Percentiles rank a stretch among this genome's conserved stretches.
phyloP scores from a whole-genome alignment of 2,113 vertebrate genomes.

The Notarius quadriscutis region DNA sequence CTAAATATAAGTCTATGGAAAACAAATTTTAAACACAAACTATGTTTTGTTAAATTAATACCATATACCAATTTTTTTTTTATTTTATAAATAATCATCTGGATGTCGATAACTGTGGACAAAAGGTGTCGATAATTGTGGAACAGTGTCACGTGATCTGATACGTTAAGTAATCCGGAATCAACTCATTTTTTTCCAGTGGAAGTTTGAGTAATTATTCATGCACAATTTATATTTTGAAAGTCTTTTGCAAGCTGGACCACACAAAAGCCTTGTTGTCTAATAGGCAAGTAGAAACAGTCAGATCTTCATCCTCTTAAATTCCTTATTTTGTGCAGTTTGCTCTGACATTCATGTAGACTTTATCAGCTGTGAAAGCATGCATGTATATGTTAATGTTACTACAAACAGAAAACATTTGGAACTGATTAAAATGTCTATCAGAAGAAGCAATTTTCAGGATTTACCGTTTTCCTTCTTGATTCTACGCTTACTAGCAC shows the following conservation, averaged over 20 bases:
- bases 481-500: slow-evolving; percentile 57
- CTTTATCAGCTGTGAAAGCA: slow-evolving; percentile 66
- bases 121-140: too few species aligned
- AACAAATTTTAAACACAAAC: too few species aligned
- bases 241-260: background rate
- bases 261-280: background rate
- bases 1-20: too few species aligned
- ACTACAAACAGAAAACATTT: background rate
- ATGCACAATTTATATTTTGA: background rate
- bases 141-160: too few species aligned
- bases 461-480: slow-evolving; percentile 62
- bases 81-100: too few species aligned
- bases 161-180: too few species aligned
- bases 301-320: background rate
- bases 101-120: too few species aligned
- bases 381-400: background rate
- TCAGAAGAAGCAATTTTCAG: background rate
- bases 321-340: slow-evolving; percentile 63
- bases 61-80: too few species aligned
- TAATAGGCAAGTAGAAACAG: too few species aligned
- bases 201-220: too few species aligned
- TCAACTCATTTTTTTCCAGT: too few species aligned
- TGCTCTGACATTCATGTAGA: slow-evolving; percentile 75
- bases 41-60: too few species aligned
- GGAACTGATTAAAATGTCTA: background rate